These are phyloP conservation scores for Luscinia luscinia DNA, from an alignment of 2,797 vertebrate genomes.

Conservation along the genomic window DNA sequence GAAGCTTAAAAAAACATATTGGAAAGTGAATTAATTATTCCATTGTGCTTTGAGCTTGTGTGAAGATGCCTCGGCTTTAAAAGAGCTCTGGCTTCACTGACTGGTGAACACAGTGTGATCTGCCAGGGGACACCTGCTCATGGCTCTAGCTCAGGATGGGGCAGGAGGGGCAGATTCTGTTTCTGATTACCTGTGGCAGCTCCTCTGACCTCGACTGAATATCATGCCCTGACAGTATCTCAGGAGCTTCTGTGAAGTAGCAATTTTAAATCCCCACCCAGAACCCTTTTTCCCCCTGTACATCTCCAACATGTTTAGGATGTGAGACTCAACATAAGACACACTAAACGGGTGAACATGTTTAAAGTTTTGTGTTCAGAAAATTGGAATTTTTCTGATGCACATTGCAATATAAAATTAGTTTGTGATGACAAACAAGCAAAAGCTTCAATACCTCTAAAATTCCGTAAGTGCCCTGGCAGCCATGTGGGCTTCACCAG, in stretches of 20 bases:
- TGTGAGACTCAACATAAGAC: background rate
- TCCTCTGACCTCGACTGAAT: fast-evolving
- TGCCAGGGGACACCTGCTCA: background rate
- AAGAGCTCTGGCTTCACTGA: background rate
- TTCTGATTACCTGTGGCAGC: background rate
- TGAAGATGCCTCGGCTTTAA: background rate
- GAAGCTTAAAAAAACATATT: background rate
- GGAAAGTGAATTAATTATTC: background rate
- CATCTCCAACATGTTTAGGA: fast-evolving
- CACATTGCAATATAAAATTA: background rate
- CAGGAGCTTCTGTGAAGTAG: background rate
- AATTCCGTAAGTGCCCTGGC: fast-evolving
- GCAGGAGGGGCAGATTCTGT: background rate
- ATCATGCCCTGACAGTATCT: background rate
- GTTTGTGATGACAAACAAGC: background rate
- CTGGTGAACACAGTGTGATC: background rate
- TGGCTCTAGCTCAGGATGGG: background rate
- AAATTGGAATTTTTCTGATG: background rate
- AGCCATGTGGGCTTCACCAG: background rate
- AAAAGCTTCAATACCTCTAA: background rate
- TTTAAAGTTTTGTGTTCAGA: background rate
- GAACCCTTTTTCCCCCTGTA: fast-evolving
- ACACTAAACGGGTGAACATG: fast-evolving
- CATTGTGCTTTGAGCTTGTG: background rate
- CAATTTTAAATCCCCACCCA: background rate